Evolutionary conservation across 2,113 vertebrate genomes (phyloP), one percentile per base, ranked within the genome.

Genomic region (Percina caprodes): DNA sequence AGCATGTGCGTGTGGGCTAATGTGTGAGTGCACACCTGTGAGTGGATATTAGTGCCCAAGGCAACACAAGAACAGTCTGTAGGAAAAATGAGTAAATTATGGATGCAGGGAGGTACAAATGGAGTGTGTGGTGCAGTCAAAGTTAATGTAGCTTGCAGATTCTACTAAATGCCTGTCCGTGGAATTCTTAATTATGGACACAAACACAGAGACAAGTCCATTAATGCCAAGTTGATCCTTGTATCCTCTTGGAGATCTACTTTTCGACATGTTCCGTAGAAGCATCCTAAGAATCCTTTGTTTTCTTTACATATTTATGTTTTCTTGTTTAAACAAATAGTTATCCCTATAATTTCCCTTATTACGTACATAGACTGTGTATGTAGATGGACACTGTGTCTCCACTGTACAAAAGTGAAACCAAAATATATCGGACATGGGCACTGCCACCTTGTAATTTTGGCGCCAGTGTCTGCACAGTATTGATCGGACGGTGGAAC

Each of bases 131-230:
- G 83, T 69, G 82, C 55, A 77, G 68, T 71, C 61, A 46, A 71
- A 87, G 70, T 74, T 87, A 91, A 92, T 89, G 89, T 80, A 85
- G 87, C 74, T 84, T 88, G 74, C 55, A 80, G 46, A 82, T 35
- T 79, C 76, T 72, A 73, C 67, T 83, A 62, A 79, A 89, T 82
- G 62, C 54, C 60, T 75, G 83, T 74, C 62, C 23, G 56, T 79
- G 63, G 81, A 85, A 90, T 88, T 88, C 56, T 86, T 91, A 86
- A 89, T 82, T 84, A 88, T 62, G 30, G 23, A 61, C 33, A 81
- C 66, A 82, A 77, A 80, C 55, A 62, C 46, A 45, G 56, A 69
- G 54, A 88, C 39, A 62, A 69, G 73, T 87, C 81, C 85, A 91
- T 91, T 87, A 89, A 80, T 48, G 76, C 63, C 42, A 69, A 56